Evolutionary conservation across 2,797 vertebrate species (phyloP).

Genomic region (Eulemur albifrons): DNA sequence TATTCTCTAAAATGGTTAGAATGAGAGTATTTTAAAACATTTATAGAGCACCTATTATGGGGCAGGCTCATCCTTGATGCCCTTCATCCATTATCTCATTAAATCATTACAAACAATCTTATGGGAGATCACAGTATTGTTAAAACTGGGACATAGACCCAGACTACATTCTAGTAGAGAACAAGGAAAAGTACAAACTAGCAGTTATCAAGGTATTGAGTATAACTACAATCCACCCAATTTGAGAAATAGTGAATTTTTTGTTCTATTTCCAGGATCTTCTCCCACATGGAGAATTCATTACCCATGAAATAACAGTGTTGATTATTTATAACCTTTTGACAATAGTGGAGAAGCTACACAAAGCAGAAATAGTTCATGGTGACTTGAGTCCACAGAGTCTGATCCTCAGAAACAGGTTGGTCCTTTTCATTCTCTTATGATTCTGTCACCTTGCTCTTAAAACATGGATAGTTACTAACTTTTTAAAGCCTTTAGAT

Average conservation of each 20-base stretch:
- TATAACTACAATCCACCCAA: not conserved
- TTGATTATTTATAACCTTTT: conserved; percentile 83
- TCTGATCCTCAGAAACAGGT: conserved; percentile 87
- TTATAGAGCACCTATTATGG: not conserved
- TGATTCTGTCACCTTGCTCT: not conserved
- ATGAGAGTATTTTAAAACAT: conserved; percentile 33
- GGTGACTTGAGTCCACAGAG: conserved; percentile 84
- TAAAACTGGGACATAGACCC: not conserved
- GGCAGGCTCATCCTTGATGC: not conserved
- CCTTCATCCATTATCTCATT: not conserved
- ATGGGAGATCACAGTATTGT: not conserved
- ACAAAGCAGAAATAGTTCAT: conserved; percentile 85
- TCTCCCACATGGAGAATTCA: conserved; percentile 73
- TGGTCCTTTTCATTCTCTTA: conserved; percentile 53
- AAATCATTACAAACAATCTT: not conserved
- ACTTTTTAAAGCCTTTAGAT: conserved; percentile 26
- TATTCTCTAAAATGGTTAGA: conserved; percentile 11
- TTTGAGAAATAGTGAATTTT: conserved; percentile 22
- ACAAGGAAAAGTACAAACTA: not conserved
- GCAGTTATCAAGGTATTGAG: not conserved
- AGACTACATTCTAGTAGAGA: not conserved
- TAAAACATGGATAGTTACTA: not conserved
- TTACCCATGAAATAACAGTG: conserved; percentile 76
- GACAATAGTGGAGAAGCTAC: conserved; percentile 84
- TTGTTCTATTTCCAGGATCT: conserved; percentile 80